Evolutionary conservation across 2,888 invertebrate genomes (phyloP).

Genomic region (Hipparchia semele): DNA sequence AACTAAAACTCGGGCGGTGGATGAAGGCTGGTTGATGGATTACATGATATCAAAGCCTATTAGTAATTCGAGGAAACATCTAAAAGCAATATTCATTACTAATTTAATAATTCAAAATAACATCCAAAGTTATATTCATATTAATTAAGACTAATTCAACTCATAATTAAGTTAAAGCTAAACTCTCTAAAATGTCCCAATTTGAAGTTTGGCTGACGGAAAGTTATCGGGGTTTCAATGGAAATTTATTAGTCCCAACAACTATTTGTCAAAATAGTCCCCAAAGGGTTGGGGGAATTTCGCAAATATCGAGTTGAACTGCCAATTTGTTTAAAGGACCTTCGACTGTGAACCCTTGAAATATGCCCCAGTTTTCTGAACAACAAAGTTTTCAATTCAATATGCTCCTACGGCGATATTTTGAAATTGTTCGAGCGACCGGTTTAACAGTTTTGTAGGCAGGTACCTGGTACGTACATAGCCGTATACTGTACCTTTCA

Average conservation of each 20-base stretch:
- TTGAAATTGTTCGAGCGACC: slow-evolving; percentile 33
- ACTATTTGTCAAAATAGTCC: slow-evolving; percentile 81
- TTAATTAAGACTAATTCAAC: slow-evolving; percentile 75
- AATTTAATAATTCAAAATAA: slow-evolving; percentile 46
- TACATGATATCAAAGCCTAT: background rate
- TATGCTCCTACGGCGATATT: slow-evolving; percentile 32
- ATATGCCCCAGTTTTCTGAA: slow-evolving; percentile 45
- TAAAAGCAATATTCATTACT: background rate
- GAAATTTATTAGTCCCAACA: slow-evolving; percentile 77
- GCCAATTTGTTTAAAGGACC: slow-evolving; percentile 68
- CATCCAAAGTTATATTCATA: slow-evolving; percentile 73
- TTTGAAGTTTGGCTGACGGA: slow-evolving; percentile 68
- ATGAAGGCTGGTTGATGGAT: background rate
- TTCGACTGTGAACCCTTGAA: slow-evolving; percentile 44
- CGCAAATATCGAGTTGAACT: slow-evolving; percentile 68
- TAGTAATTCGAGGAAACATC: background rate
- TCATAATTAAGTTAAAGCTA: slow-evolving; percentile 76
- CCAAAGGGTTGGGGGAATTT: slow-evolving; percentile 68
- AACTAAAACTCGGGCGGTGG: too few species aligned
- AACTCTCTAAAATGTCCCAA: slow-evolving; percentile 71
- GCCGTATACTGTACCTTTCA: too few species aligned
- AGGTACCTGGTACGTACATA: too few species aligned
- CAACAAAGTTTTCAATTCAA: slow-evolving; percentile 45
- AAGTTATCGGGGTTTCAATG: slow-evolving; percentile 77
- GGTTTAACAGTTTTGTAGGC: background rate